Evolutionary conservation across 1,140 invertebrate genomes (phyloP), one percentile per base, ranked within the genome.

Genomic region (Drosophila aff.): DNA sequence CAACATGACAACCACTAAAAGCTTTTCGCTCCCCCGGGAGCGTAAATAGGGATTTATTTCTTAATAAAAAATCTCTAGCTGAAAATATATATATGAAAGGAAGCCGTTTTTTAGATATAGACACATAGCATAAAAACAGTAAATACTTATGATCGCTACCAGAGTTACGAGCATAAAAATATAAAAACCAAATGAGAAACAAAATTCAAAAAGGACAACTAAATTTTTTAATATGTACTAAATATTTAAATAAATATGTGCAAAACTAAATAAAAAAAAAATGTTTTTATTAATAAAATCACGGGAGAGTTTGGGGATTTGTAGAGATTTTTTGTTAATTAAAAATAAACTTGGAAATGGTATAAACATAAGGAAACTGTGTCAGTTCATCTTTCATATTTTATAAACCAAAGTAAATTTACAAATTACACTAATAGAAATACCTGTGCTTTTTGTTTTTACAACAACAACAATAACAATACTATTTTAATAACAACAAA

Each of bases 161-260:
- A 66, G 44, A 76, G 62, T 82, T 79, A 82, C 75, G 80, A 75
- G 64, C 75, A 82, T 78, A 55, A 59, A 40, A 74, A 71, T 23
- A 23, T 18, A 33, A 21, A 53, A 55, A 55, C 52, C 61, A 47
- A 72, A 73, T 50, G 47, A 59, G 52, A 71, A 85, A 83, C 62
- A 74, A 69, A 38, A 47, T 52, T 23, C 13, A 38, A 74, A 67
- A 65, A 67, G 60, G 67, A 74, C 68, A 81, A 81, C 68, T 81
- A 85, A 61, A 87, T 87, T 86, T 86, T 86, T 87, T 86, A 86
- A 80, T 86, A 86, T 87, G 76, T 82, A 86, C 73, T 76, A 86
- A 82, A 79, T 79, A 87, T 82, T 87, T 76, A 76, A 86, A 86
- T 86, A 86, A 87, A 86, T 87, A 86, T 76, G 83, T 86, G 82